Percentiles rank a stretch among this genome's conserved stretches.
These are phyloP conservation scores for Dryocosmus kuriphilus DNA, from an alignment of 2,888 invertebrate species.

Conservation along the genomic window DNA sequence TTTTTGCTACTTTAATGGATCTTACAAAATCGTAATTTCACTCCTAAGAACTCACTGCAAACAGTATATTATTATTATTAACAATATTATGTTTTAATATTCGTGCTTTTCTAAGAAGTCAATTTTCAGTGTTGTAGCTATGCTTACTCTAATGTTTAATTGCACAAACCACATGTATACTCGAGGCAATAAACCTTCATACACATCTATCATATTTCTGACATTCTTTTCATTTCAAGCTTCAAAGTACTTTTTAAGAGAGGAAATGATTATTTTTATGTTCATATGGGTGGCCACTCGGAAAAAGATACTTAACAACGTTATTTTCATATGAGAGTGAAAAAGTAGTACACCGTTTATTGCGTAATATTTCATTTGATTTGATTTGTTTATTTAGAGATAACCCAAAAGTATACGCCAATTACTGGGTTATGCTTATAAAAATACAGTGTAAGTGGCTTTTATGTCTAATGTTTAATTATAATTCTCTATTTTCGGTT, in stretches of 20 bases:
- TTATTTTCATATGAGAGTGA: not conserved
- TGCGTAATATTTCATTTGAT: not conserved
- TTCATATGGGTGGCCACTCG: not conserved
- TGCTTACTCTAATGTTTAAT: not conserved
- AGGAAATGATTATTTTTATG: constrained; percentile 16
- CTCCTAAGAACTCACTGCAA: not conserved
- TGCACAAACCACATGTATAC: not conserved
- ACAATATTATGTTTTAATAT: not conserved
- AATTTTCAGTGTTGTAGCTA: not conserved
- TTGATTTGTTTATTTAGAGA: not conserved
- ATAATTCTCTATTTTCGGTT: too few relatives aligned
- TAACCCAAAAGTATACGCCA: too few relatives aligned
- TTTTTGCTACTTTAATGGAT: not conserved
- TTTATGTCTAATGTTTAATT: too few relatives aligned
- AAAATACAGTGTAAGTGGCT: too few relatives aligned
- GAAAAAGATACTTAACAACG: not conserved
- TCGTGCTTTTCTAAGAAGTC: not conserved
- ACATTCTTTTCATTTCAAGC: not conserved
- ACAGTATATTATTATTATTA: too few relatives aligned
- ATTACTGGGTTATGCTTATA: too few relatives aligned
- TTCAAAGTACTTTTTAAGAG: not conserved
- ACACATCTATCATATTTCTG: not conserved
- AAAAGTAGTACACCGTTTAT: not conserved
- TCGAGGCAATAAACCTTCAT: constrained; percentile 11
- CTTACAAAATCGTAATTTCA: not conserved